These are phyloP conservation scores for Tachina lurida DNA, from an alignment of 2,888 invertebrate genomes.

Conservation along the genomic window DNA sequence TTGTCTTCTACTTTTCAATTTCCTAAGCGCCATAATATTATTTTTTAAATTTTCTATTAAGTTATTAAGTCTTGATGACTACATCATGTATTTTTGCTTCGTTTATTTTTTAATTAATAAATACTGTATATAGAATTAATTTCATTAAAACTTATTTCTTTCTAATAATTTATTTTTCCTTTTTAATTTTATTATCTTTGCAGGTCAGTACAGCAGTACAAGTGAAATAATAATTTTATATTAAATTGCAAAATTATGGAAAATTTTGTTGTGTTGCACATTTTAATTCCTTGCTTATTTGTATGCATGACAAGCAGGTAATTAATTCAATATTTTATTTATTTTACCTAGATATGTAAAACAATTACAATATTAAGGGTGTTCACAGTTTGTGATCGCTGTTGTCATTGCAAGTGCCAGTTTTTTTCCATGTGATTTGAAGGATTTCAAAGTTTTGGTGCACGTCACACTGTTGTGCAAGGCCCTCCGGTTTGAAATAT, in stretches of 20 bases:
- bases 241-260: conserved; percentile 34
- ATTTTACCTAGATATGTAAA: conserved; percentile 8
- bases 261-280: neutral
- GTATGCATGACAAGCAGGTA: conserved; percentile 35
- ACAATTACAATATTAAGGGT: neutral
- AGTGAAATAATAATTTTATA: neutral
- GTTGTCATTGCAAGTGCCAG: no score
- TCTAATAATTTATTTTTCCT: conserved; percentile 39
- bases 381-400: neutral
- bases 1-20: conserved; percentile 51
- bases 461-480: no score
- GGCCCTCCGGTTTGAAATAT: no score
- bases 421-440: no score
- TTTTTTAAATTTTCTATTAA: conserved; percentile 45
- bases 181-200: conserved; percentile 54
- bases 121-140: conserved; percentile 2
- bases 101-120: conserved; percentile 39
- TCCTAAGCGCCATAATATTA: conserved; percentile 62
- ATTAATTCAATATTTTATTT: conserved; percentile 25
- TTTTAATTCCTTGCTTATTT: conserved; percentile 19
- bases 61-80: conserved; percentile 63
- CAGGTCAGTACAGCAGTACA: conserved; percentile 56
- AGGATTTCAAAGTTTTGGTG: no score
- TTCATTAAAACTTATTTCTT: conserved; percentile 39
- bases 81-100: conserved; percentile 56